Evolutionary conservation across 2,888 invertebrate genomes (phyloP), one percentile per base, ranked within the genome.

Genomic region (Drosophila infuscata): DNA sequence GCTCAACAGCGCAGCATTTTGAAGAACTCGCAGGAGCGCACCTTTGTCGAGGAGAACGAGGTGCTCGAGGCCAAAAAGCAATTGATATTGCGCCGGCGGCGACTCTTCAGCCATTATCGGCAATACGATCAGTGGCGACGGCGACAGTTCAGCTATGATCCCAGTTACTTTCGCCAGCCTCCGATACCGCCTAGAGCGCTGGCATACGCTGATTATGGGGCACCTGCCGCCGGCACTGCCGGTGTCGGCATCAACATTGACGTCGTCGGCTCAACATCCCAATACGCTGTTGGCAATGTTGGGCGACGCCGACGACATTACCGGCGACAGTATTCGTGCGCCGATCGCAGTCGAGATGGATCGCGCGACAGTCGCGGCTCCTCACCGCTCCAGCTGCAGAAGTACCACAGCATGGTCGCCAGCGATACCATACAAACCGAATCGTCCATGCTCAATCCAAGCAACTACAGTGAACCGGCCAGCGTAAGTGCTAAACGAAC

Each of bases 111-210:
- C 78, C 93, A 93, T 73, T 92, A 93, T 76, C 88, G 93, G 32
- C 93, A 93, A 74, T 93, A 93, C 69, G 93, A 93, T 72, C 92
- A 92, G 82, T 93, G 93, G 93, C 92, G 93, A 46, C 90, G 92
- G 69, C 91, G 91, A 58, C 93, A 93, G 78, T 93, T 93, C 74
- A 93, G 93, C 84, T 92, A 92, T 71, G 93, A 93, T 82, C 92
- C 92, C 68, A 92, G 92, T 73, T 92, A 91, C 79, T 92, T 92
- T 83, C 92, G 92, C 70, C 85, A 89, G 73, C 78, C 82, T 79
- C 91, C 92, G 75, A 30, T 91, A 51, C 79, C 88, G 66, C 63
- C 82, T 71, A 76, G 85, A 73, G 71, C 90, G 78, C 65, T 88
- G 76, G 82, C 87, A 64, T 82, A 76, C 71, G 74, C 62, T 80